Evolutionary conservation across 2,888 invertebrate species (phyloP), one percentile per base, ranked within the genome.

Genomic region (Loripinus fragilis): DNA sequence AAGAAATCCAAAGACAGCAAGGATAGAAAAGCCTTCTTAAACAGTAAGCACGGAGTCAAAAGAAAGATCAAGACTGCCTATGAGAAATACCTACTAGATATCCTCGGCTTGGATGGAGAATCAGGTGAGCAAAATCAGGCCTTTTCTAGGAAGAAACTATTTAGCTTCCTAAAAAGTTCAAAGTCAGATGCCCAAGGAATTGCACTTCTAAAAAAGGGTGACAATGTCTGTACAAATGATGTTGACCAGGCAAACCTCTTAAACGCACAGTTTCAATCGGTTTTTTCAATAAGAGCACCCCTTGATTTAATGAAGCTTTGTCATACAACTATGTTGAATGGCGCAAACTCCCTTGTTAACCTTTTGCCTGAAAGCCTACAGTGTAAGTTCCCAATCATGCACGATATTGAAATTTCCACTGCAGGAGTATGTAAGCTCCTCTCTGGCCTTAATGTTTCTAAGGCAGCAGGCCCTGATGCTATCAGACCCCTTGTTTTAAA

Each of bases 11-110:
- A 25, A 25, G 17, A 17, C 28, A 23, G 12, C 12, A 55, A 55
- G 20, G 55, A 55, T 17, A 55, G 28, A 28, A 17, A 28, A 55
- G 55, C 55, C 55, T 55, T 55, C 55, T 55, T 55, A 28, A 55
- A 55, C 20, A 55, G 23, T 20, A 55, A 55, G 28, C 55, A 55
- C 17, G 55, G 55, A 2, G 55, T 55, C 23, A 50, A 55, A 55
- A 23, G 28, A 28, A 55, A 55, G 28, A 55, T 55, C 8, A 55
- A 55, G 55, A 28, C 55, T 12, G 50, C 50, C 12, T 20, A 50
- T 20, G n/a, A 50, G 17, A 50, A 50, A n/a, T 50, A 50, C 50
- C 50, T 50, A n/a, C 50, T 20, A n/a, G n/a, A n/a, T n/a, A n/a
- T n/a, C n/a, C n/a, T n/a, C n/a, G n/a, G n/a, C n/a, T n/a, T n/a